Evolutionary conservation across 1,140 invertebrate species (phyloP).

Genomic region (Drosophila funebris): DNA sequence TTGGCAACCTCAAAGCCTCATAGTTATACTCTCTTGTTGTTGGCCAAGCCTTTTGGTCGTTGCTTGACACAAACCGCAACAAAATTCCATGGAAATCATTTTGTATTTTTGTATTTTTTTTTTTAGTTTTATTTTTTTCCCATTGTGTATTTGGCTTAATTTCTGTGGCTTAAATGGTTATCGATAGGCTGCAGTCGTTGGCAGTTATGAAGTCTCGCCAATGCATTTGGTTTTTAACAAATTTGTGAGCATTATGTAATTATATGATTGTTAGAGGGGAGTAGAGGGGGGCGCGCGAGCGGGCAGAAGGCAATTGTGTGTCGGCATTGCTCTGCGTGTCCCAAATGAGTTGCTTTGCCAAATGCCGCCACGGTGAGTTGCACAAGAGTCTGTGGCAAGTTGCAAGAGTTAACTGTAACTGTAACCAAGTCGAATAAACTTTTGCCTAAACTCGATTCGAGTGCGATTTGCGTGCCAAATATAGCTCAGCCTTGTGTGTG

Average conservation of each 20-base stretch:
- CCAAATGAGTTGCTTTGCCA: constrained; percentile 32
- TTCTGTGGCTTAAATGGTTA: constrained; percentile 63
- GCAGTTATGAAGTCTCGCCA: constrained; percentile 16
- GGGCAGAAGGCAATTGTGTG: constrained; percentile 22
- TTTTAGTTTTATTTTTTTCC: neutral
- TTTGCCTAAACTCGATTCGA: neutral
- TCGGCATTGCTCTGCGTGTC: constrained; percentile 32
- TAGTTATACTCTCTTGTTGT: constrained; percentile 7
- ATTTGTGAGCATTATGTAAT: constrained; percentile 53
- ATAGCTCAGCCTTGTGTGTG: neutral
- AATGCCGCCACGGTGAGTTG: constrained; percentile 35
- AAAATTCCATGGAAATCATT: constrained; percentile 69
- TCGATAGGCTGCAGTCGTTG: constrained; percentile 42
- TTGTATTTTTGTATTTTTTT: constrained; percentile 27
- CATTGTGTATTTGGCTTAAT: constrained; percentile 31
- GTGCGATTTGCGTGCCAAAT: constrained; percentile 49
- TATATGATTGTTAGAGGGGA: constrained; percentile 25
- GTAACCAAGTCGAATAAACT: neutral
- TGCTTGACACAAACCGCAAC: constrained; percentile 47
- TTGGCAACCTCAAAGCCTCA: too few relatives aligned
- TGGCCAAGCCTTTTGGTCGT: constrained; percentile 46
- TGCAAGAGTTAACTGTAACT: constrained; percentile 32
- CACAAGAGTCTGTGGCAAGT: constrained; percentile 29
- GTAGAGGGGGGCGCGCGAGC: neutral
- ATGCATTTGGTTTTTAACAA: constrained; percentile 26